phyloP scores from a whole-genome alignment of 2,797 vertebrate genomes.

The Xenops minutus region DNA sequence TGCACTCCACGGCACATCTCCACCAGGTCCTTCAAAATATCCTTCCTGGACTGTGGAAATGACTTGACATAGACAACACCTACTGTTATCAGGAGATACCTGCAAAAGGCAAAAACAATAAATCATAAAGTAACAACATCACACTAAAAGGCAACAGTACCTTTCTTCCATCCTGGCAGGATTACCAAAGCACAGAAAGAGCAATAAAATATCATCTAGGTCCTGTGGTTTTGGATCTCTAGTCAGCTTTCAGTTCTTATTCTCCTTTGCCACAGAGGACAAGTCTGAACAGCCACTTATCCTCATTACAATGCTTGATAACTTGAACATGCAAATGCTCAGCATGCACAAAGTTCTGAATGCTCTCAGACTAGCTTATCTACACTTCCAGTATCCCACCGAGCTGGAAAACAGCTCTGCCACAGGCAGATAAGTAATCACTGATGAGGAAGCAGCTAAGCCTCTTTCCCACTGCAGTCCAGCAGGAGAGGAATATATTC shows the following conservation, averaged over 20 bases:
- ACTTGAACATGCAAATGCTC: background rate
- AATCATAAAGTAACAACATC: background rate
- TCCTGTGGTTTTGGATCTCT: background rate
- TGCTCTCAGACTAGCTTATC: background rate
- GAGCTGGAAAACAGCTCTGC: background rate
- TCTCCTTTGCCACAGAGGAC: background rate
- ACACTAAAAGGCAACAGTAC: background rate
- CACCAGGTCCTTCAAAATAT: constrained; percentile 97
- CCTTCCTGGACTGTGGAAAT: constrained; percentile 97
- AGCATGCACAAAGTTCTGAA: background rate
- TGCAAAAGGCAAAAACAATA: constrained; percentile 56
- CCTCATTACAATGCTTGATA: background rate
- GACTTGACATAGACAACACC: constrained; percentile 98
- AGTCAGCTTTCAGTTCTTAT: background rate
- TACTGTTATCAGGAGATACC: constrained; percentile 96
- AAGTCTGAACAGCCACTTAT: background rate
- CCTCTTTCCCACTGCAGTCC: background rate
- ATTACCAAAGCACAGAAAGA: background rate
- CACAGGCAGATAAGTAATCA: background rate
- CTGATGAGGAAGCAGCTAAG: background rate
- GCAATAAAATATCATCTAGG: background rate
- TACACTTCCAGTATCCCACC: background rate
- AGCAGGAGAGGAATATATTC: background rate
- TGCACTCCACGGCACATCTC: constrained; percentile 99
- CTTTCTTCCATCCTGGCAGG: background rate